Evolutionary conservation across 1,140 invertebrate genomes (phyloP), one percentile per base, ranked within the genome.

Genomic region (Chrysomallon squamiferum): DNA sequence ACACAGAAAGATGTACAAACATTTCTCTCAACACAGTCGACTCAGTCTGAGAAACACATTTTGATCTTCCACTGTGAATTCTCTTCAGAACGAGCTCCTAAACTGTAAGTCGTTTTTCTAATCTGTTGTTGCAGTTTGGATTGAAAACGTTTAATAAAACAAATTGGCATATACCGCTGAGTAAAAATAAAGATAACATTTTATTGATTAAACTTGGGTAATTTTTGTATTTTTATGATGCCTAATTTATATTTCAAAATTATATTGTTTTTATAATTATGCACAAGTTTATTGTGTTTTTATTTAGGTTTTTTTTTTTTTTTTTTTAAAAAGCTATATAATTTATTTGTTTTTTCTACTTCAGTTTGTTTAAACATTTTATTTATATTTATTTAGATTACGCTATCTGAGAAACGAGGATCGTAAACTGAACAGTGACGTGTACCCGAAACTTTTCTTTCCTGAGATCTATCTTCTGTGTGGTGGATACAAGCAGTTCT

Each of bases 41-140:
- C 90, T 65, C 84, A 91, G 52, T 91, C 97, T 15, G 15, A 38
- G 35, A 38, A 38, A 38, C 85, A 91, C 50, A 91, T 98, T 45
- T 83, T 98, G 22, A 91, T 99, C 30, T 99, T 99, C 81, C 97
- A 99, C 82, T 99, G 97, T 84, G 97, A 99, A 86, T 99, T 97
- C 86, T 97, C 95, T 0, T 92, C 93, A 61, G 93, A 98, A 85
- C 88, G 97, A 29, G 97, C 93, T 27, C 97, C 97, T 2, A 93
- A 90, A 73, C 86, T 97, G 89, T 94, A 87, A 79, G 84, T 77
- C 88, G 30, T n/a, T 49, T 62, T 29, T 99, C 99, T 81, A n/a
- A n/a, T n/a, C 97, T 99, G 82, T 99, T 7, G n/a, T 62, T 25
- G 9, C 22, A 54, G 13, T 54, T 18, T 22, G 50, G n/a, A n/a